Conservation (phyloP, 2,113 vertebrate genomes). For the Ptilorrhoa leucosticta region DNA sequence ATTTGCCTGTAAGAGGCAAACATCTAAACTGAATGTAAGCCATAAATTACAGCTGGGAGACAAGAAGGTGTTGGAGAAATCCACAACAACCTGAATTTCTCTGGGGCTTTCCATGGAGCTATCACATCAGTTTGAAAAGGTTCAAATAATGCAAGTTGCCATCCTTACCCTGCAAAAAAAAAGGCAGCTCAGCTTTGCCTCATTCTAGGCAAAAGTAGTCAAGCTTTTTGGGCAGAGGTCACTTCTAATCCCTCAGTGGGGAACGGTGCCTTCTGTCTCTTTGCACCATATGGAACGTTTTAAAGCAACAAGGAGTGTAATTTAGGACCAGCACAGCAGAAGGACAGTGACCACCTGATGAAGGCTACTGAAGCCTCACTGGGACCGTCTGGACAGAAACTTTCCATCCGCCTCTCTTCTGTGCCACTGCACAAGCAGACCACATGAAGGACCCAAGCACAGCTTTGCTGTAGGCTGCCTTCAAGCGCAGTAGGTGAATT, state of each 20-base stretch:
- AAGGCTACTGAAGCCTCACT: neutral
- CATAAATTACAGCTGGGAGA: neutral
- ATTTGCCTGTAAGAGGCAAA: neutral
- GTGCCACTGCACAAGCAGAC: neutral
- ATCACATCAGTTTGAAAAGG: neutral
- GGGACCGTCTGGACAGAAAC: neutral
- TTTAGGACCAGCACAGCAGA: constrained; percentile 14
- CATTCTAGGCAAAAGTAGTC: neutral
- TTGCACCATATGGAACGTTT: neutral
- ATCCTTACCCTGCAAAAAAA: neutral
- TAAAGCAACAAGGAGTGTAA: neutral
- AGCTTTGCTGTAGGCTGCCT: neutral
- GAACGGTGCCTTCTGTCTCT: neutral
- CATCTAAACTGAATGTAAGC: fast-evolving
- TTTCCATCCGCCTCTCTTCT: neutral
- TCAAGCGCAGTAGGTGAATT: neutral
- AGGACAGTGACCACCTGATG: neutral
- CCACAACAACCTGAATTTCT: neutral
- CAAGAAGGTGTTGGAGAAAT: neutral
- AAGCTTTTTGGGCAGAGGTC: neutral
- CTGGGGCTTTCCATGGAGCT: neutral
- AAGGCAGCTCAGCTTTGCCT: neutral
- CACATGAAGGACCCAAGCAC: neutral
- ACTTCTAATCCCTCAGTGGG: neutral
- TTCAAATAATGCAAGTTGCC: neutral